phyloP scores from a whole-genome alignment of 1,140 invertebrate species.

The Drosophila athabasca region DNA sequence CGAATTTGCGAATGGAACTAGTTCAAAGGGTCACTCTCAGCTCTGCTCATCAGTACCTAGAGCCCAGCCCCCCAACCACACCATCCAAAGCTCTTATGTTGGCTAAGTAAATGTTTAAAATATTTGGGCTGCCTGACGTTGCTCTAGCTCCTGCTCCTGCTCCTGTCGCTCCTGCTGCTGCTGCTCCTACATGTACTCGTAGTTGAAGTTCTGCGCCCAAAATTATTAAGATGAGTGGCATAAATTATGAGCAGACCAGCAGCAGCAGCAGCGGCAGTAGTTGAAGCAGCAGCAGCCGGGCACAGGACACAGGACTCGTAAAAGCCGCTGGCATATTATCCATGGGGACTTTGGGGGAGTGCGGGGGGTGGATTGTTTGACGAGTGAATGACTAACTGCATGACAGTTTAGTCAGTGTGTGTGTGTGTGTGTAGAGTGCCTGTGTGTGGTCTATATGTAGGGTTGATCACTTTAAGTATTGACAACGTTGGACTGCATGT shows the following conservation, averaged over 20 bases:
- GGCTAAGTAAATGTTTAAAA: conserved; percentile 79
- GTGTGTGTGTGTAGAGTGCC: conserved; percentile 9
- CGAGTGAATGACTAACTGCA: conserved; percentile 80
- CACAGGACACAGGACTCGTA: conserved; percentile 53
- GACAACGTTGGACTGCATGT: conserved; percentile 63
- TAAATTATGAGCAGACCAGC: conserved; percentile 70
- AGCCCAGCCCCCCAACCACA: not conserved
- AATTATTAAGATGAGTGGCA: conserved; percentile 83
- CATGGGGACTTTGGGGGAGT: conserved; percentile 47
- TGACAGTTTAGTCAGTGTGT: conserved; percentile 52
- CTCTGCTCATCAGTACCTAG: conserved; percentile 11
- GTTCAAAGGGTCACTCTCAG: conserved; percentile 44
- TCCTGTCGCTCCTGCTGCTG: conserved; percentile 32
- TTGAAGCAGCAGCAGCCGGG: conserved; percentile 11
- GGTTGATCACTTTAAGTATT: conserved; percentile 78
- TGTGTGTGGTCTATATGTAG: conserved; percentile 20
- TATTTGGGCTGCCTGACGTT: conserved; percentile 49
- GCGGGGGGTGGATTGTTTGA: conserved; percentile 52
- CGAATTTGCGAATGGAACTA: conserved; percentile 49
- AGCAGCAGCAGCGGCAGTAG: conserved; percentile 1
- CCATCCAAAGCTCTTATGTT: conserved; percentile 49
- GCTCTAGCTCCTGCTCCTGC: conserved; percentile 24
- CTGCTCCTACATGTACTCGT: conserved; percentile 43
- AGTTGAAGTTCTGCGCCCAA: conserved; percentile 74
- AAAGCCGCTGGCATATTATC: conserved; percentile 73